Conservation (phyloP, 2,113 vertebrate genomes). For the Protobothrops mucrosquamatus region DNA sequence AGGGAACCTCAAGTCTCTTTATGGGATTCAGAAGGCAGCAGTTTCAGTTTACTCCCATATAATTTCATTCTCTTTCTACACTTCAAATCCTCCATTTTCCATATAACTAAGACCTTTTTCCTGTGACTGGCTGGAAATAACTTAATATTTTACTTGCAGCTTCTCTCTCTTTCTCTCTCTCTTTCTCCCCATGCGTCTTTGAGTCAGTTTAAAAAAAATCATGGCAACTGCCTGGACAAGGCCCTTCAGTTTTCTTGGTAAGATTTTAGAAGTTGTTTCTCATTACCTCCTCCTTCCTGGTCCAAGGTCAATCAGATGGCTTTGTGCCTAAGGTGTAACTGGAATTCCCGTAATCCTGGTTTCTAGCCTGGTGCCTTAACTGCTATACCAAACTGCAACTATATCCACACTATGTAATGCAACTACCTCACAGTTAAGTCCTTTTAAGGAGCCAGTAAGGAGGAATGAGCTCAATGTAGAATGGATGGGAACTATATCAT, state of each 20-base stretch:
- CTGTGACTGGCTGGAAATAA: background rate
- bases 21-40: constrained; percentile 16
- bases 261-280: background rate
- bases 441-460: background rate
- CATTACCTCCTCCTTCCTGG: background rate
- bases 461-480: background rate
- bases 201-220: background rate
- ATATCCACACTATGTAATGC: background rate
- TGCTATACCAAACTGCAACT: background rate
- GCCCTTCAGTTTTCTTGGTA: background rate
- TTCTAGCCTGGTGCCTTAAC: background rate
- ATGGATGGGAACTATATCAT: background rate
- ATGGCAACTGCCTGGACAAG: background rate
- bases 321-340: background rate
- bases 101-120: background rate
- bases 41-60: background rate
- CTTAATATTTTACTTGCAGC: background rate
- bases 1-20: background rate
- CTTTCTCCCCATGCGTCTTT: background rate
- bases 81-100: constrained; percentile 14
- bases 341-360: background rate
- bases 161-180: too few relatives aligned
- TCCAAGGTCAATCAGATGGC: background rate
- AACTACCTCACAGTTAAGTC: background rate
- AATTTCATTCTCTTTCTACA: background rate